Percentiles rank a stretch among this genome's conserved stretches.
These are phyloP conservation scores for Thinocorus orbignyianus DNA, from an alignment of 2,113 vertebrate genomes.

Conservation along the genomic window DNA sequence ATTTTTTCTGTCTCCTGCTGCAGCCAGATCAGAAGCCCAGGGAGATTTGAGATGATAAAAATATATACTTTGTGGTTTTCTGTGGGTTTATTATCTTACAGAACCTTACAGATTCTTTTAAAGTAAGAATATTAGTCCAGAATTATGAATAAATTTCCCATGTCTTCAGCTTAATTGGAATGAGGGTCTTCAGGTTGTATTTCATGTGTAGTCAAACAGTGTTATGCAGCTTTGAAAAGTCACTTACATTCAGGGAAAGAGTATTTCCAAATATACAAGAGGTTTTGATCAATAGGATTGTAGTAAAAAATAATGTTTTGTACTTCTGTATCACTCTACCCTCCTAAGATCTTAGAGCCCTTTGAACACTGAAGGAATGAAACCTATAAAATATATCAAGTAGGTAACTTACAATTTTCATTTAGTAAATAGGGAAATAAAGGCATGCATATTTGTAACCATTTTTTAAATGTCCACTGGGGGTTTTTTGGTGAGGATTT, in stretches of 20 bases:
- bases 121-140: not conserved
- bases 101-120: not conserved
- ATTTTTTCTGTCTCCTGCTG: not conserved
- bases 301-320: not conserved
- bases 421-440: not conserved
- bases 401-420: not conserved
- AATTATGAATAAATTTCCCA: conserved; percentile 9
- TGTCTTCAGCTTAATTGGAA: not conserved
- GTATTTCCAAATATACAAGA: not conserved
- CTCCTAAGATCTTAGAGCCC: not conserved
- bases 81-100: not conserved
- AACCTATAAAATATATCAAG: not conserved
- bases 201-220: not conserved
- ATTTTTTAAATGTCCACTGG: not conserved
- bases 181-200: not conserved
- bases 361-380: not conserved
- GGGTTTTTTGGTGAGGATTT: not conserved
- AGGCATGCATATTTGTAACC: not conserved
- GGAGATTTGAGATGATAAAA: not conserved
- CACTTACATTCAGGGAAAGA: not conserved
- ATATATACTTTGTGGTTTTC: not conserved
- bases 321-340: not conserved
- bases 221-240: not conserved
- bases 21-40: not conserved
- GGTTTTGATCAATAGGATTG: not conserved